These are phyloP conservation scores for Scyliorhinus canicula DNA, from an alignment of 2,797 vertebrate genomes.

Conservation along the genomic window DNA sequence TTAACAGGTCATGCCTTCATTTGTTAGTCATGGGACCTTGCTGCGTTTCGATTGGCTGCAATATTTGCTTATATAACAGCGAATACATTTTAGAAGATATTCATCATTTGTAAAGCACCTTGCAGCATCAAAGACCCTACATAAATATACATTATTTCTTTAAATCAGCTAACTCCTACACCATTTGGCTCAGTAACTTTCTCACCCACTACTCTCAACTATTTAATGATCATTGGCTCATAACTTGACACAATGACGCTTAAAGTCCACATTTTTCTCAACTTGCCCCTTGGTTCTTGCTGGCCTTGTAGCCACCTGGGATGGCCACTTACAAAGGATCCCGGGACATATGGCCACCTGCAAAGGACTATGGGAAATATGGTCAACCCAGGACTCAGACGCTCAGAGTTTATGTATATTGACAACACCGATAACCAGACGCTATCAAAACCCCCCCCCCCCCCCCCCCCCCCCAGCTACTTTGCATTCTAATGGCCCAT, in stretches of 20 bases:
- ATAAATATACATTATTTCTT: conserved; percentile 4
- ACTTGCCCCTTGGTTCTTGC: not conserved
- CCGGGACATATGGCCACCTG: too few relatives aligned
- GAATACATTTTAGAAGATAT: not conserved
- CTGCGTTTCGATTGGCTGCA: not conserved
- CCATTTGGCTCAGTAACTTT: not conserved
- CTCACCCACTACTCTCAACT: not conserved
- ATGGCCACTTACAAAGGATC: too few relatives aligned
- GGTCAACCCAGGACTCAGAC: too few relatives aligned
- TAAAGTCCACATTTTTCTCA: not conserved
- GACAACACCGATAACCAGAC: too few relatives aligned
- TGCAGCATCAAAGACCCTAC: not conserved
- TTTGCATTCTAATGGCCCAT: too few relatives aligned
- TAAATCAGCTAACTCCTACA: conserved; percentile 19
- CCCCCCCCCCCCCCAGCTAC: too few relatives aligned
- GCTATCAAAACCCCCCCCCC: too few relatives aligned
- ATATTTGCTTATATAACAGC: conserved; percentile 21
- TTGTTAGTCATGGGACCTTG: not conserved
- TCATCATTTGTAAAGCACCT: not conserved
- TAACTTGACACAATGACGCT: not conserved
- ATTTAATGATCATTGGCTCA: not conserved
- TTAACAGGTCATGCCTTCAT: not conserved
- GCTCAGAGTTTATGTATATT: too few relatives aligned
- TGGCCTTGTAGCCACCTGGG: too few relatives aligned
- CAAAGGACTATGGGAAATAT: too few relatives aligned